Evolutionary conservation across 2,113 vertebrate species (phyloP).

Genomic region (Eubucco bourcierii): DNA sequence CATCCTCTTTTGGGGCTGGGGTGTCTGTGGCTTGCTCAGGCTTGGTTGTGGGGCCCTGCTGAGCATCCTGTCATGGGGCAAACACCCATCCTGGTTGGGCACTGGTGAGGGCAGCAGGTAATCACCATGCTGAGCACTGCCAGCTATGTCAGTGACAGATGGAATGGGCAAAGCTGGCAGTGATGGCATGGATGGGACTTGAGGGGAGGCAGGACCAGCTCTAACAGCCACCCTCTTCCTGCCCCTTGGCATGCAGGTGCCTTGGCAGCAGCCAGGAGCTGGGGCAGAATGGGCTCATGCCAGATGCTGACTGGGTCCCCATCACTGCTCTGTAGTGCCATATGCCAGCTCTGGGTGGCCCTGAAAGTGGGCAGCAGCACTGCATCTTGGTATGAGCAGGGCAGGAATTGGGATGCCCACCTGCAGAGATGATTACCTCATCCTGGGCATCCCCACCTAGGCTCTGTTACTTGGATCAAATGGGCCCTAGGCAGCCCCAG

Average conservation of each 20-base stretch:
- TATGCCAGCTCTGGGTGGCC: neutral
- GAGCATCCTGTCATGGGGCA: slow-evolving; percentile 53
- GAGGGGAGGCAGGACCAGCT: neutral
- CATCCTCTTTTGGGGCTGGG: fast-evolving
- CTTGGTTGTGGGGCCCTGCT: neutral
- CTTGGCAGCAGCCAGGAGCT: neutral
- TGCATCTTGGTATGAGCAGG: fast-evolving
- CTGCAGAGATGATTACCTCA: neutral
- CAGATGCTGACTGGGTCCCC: neutral
- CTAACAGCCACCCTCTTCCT: neutral
- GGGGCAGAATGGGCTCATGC: fast-evolving
- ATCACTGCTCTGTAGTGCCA: neutral
- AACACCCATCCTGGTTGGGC: slow-evolving; percentile 18
- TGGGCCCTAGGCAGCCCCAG: neutral
- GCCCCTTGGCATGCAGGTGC: neutral
- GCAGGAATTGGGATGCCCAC: neutral
- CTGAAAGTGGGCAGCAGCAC: neutral
- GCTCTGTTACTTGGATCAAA: neutral
- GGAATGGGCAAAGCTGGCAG: neutral
- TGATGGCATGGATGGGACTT: neutral
- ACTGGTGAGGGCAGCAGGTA: neutral
- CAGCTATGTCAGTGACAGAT: neutral
- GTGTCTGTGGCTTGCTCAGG: neutral
- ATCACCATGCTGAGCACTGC: neutral
- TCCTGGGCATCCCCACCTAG: neutral